Evolutionary conservation across 2,888 invertebrate genomes (phyloP), one percentile per base, ranked within the genome.

Genomic region (Clistopyga incitator): DNA sequence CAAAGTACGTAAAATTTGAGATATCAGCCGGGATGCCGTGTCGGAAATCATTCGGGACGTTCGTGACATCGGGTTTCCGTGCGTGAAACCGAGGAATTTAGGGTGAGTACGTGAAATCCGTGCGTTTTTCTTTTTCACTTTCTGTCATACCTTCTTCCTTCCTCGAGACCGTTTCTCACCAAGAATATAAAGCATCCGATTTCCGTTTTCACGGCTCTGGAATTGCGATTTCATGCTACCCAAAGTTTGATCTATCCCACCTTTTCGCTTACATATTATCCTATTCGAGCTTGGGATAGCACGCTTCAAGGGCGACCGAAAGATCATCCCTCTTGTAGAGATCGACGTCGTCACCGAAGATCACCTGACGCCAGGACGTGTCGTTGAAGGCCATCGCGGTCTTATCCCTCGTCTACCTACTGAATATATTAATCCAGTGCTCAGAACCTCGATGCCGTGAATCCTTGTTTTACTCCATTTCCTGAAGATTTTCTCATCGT

Each of bases 141-240:
- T 45, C 20, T n/a, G 61, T 47, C 34, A 47, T 64, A 61, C 65
- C 70, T 81, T 72, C 45, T 20, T 50, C n/a, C 59, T 83, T 59
- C 59, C 65, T 45, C 34, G 13, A 34, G n/a, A 42, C 11, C 56
- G 34, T 50, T 29, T 34, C 54, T 61, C 70, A 78, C 77, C 72
- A 56, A 50, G 85, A 85, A 85, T 86, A 82, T 81, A 84, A 84
- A 84, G 68, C 81, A 77, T 82, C 65, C 78, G 76, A 85, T 75
- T 81, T 79, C 72, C 74, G 77, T 45, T 45, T 76, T 59, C 54
- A 38, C 59, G 54, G 23, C 45, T 54, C 52, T 59, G 67, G 80
- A 72, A 82, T 68, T 52, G 70, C 79, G 79, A 65, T 84, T 80
- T 70, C 56, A 38, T 38, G 61, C 50, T 72, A 67, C 50, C 65